A percentile compares a stretch with the other conserved stretches of the same genome.
Conservation (phyloP, 1,140 invertebrate species). For the Eriocheir sinensis region DNA sequence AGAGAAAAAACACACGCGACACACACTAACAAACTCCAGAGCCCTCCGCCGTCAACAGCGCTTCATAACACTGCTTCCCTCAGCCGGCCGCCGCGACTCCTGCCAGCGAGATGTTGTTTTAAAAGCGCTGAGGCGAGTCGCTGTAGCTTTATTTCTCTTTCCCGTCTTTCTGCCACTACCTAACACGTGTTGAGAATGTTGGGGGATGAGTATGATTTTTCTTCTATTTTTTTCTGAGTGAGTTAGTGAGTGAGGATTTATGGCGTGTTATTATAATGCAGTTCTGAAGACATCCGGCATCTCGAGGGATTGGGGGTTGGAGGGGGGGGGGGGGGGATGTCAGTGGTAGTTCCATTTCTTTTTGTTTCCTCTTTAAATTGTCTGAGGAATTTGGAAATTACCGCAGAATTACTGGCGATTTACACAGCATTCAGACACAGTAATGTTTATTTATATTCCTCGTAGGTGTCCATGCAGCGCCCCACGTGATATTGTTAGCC, state of each 20-base stretch:
- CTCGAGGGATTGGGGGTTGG: background rate
- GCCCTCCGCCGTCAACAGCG: background rate
- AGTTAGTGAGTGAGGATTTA: background rate
- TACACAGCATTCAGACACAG: background rate
- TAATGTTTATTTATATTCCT: background rate
- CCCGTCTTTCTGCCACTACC: background rate
- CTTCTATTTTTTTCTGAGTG: background rate
- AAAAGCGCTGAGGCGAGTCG: too few species aligned
- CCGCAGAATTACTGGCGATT: background rate
- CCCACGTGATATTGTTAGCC: background rate
- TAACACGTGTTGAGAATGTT: background rate
- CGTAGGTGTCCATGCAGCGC: background rate
- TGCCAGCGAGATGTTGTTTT: background rate
- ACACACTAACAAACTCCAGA: slow-evolving; percentile 1
- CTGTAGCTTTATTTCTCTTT: background rate
- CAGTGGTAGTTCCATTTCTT: background rate
- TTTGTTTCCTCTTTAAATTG: background rate
- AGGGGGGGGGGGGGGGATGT: background rate
- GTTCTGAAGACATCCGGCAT: background rate
- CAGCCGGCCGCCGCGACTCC: background rate
- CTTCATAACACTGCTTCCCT: background rate
- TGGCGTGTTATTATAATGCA: background rate
- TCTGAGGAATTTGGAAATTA: background rate
- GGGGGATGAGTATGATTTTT: background rate
- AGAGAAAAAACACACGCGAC: background rate